Conservation (phyloP, 2,888 invertebrate genomes). For the Zaprionus obscuricornis region DNA sequence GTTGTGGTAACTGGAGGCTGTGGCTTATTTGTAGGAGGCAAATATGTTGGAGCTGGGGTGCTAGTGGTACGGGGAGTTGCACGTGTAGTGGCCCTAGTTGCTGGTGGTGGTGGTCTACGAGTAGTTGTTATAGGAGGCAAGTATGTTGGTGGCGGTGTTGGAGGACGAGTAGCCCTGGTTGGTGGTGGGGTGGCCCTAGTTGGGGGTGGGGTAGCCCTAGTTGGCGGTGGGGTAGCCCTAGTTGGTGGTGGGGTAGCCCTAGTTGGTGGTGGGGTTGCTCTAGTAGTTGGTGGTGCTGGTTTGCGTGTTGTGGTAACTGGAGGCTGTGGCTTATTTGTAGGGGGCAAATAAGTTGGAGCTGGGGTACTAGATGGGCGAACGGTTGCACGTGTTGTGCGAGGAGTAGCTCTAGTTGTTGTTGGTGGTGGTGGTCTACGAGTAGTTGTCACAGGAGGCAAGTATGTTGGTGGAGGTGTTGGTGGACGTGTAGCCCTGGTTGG, state of each 20-base stretch:
- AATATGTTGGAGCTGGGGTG: slow-evolving; percentile 32
- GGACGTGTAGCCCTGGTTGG: slow-evolving; percentile 38
- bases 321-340: slow-evolving; percentile 51
- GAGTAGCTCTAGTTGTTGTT: slow-evolving; percentile 2
- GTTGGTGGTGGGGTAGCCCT: slow-evolving; percentile 35
- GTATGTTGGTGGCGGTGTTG: slow-evolving; percentile 45
- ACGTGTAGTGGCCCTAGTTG: neutral
- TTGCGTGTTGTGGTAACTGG: slow-evolving; percentile 52
- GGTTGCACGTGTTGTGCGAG: slow-evolving; percentile 28
- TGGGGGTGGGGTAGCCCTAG: no score
- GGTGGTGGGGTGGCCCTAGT: no score
- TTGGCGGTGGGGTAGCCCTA: slow-evolving; percentile 8
- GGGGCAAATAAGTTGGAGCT: slow-evolving; percentile 52
- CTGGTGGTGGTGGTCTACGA: slow-evolving; percentile 11
- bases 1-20: no score
- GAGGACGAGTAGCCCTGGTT: slow-evolving; percentile 10
- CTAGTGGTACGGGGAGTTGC: slow-evolving; percentile 1
- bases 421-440: slow-evolving; percentile 21
- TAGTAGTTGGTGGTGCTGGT: slow-evolving; percentile 24
- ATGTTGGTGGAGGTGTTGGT: no score
- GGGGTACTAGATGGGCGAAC: slow-evolving; percentile 28
- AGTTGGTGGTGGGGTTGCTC: slow-evolving; percentile 21
- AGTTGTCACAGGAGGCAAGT: no score
- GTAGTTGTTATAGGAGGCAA: no score
- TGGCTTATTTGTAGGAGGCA: slow-evolving; percentile 46